phyloP scores from a whole-genome alignment of 2,797 vertebrate species.

The Eulemur coronatus region DNA sequence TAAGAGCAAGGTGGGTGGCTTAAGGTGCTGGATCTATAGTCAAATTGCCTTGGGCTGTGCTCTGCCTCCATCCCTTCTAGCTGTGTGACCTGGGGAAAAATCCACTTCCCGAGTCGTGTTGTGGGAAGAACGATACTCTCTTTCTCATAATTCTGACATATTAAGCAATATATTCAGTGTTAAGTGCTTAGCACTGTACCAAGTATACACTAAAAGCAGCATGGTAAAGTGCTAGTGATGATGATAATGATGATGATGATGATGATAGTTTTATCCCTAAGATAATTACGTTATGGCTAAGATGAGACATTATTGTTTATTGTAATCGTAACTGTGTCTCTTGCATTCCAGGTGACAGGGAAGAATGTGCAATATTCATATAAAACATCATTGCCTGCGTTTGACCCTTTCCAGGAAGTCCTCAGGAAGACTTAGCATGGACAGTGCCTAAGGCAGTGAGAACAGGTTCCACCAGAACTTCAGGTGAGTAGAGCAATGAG shows the following conservation, averaged over 20 bases:
- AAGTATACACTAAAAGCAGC: neutral
- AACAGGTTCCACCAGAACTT: neutral
- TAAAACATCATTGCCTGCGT: neutral
- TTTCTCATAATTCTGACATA: neutral
- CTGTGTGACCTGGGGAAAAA: neutral
- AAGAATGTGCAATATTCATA: neutral
- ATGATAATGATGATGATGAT: no score
- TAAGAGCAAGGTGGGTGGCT: neutral
- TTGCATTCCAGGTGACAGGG: neutral
- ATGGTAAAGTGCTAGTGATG: neutral
- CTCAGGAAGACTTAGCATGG: neutral
- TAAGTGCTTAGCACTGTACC: neutral
- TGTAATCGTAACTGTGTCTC: neutral
- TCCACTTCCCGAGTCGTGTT: neutral
- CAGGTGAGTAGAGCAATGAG: neutral
- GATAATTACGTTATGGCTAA: neutral
- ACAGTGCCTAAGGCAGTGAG: neutral
- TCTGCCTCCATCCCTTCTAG: neutral
- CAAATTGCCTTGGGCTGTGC: neutral
- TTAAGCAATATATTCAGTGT: neutral
- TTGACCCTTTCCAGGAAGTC: neutral
- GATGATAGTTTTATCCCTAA: neutral
- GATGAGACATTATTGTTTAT: neutral
- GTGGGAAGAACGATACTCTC: neutral
- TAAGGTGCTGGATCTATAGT: neutral